Conservation (phyloP, 2,113 vertebrate species). For the Sprattus sprattus region DNA sequence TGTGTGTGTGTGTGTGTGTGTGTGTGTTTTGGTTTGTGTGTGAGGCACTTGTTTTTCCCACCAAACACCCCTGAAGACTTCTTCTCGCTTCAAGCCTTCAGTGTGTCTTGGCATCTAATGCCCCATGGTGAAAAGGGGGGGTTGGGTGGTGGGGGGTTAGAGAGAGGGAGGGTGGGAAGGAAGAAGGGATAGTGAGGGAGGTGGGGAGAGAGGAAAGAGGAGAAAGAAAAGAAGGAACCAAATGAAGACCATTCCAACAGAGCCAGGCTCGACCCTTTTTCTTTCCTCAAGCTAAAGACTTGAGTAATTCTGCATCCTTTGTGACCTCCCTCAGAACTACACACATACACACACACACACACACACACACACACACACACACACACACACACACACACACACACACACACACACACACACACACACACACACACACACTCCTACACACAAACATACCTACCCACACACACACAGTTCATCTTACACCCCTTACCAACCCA, state of each 20-base stretch:
- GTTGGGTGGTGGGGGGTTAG: background rate
- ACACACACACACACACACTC: background rate
- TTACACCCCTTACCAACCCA: background rate
- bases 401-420: background rate
- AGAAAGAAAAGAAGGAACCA: background rate
- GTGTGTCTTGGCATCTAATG: background rate
- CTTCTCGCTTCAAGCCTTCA: background rate
- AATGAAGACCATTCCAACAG: too few species aligned
- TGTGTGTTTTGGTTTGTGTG: background rate
- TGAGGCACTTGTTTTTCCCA: background rate
- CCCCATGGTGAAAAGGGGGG: background rate
- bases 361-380: conserved; percentile 24
- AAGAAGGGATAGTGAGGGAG: background rate
- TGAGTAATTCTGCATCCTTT: too few species aligned
- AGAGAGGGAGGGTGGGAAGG: background rate
- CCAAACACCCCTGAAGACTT: background rate
- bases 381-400: conserved; percentile 16
- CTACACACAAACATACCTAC: background rate
- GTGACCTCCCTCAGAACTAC: background rate
- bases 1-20: background rate
- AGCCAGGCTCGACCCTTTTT: too few species aligned
- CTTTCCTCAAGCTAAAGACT: too few species aligned
- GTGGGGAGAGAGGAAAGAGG: background rate
- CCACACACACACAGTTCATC: background rate
- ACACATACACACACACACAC: conserved; percentile 8